Conservation (phyloP, 1,140 invertebrate genomes). For the Hesperophylax magnus region DNA sequence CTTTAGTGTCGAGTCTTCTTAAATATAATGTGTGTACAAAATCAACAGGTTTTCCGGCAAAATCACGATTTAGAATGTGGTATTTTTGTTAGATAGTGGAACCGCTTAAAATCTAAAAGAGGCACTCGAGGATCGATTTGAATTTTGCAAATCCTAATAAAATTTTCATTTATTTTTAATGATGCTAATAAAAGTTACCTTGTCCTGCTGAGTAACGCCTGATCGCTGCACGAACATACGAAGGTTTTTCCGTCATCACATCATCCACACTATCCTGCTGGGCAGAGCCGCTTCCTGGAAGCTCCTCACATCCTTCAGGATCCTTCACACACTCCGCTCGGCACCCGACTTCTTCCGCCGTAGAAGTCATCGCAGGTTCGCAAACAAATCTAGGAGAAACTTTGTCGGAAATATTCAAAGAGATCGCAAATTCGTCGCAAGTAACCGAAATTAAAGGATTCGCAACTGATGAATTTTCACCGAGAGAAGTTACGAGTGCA, state of each 20-base stretch:
- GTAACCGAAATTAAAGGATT: background rate
- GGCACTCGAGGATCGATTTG: too few species aligned
- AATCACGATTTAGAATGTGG: too few species aligned
- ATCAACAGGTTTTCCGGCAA: too few species aligned
- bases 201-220: constrained; percentile 42
- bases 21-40: too few species aligned
- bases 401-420: constrained; percentile 1
- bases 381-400: background rate
- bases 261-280: constrained; percentile 9
- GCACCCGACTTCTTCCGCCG: constrained; percentile 28
- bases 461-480: background rate
- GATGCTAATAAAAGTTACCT: constrained; percentile 11
- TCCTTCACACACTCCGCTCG: constrained; percentile 31
- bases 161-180: too few species aligned
- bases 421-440: background rate
- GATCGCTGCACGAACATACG: constrained; percentile 30
- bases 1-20: too few species aligned
- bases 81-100: too few species aligned
- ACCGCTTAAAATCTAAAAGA: too few species aligned
- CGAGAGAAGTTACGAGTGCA: background rate
- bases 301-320: constrained; percentile 3
- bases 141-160: too few species aligned
- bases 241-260: constrained; percentile 11
- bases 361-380: constrained; percentile 1
- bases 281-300: background rate